Evolutionary conservation across 1,140 invertebrate genomes (phyloP), one percentile per base, ranked within the genome.

Genomic region (Diachasmimorpha longicaudata): DNA sequence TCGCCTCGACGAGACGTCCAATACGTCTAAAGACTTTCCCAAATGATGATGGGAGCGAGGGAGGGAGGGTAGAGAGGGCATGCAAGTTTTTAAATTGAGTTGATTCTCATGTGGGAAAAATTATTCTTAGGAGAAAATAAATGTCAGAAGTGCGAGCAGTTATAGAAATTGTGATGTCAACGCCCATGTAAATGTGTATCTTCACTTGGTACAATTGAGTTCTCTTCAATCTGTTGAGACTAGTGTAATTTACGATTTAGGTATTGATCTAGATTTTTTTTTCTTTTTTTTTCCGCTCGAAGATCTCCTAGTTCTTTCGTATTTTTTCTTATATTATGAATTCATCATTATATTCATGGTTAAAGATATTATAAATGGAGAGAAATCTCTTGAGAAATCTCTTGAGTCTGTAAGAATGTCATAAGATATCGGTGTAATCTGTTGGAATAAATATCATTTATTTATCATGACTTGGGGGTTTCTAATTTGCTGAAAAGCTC

Each of bases 361-460:
- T 31, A 1, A 63, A 63, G 58, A 25, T 8, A 55, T 55, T 36
- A 63, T 25, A 36, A 72, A 74, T 48, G 21, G 44, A 37, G 39
- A 25, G 63, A 25, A 39, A n/a, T n/a, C n/a, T n/a, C n/a, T n/a
- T n/a, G n/a, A n/a, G n/a, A 6, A 31, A 31, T 9, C 67, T 23
- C 14, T 25, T 14, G 63, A 48, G 21, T 36, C 44, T 67, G 48
- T 69, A 42, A 69, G 73, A 63, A 66, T 68, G 39, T n/a, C 23
- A 63, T 23, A 63, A n/a, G 67, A 14, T 55, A 19, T 55, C 19
- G 5, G 11, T 63, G 19, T 63, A 63, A 63, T 63, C 19, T 25
- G 21, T 63, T 31, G 23, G 66, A 85, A 85, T 84, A 85, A 85
- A 85, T 78, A 77, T 78, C 76, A 75, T 82, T 84, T 85, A 85